These are phyloP conservation scores for Austrofundulus limnaeus DNA, from an alignment of 2,113 vertebrate species.

Conservation along the genomic window DNA sequence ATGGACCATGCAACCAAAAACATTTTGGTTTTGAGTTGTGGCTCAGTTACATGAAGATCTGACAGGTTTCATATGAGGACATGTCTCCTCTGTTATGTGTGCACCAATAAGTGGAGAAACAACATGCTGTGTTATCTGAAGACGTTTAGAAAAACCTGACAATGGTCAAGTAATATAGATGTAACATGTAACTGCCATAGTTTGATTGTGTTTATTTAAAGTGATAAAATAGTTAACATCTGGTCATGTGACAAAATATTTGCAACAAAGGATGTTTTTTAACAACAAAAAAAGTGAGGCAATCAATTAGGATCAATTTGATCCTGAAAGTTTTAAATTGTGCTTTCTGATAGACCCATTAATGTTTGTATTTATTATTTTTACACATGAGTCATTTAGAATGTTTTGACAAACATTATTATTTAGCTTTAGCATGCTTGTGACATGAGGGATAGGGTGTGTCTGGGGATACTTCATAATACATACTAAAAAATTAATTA, in stretches of 20 bases:
- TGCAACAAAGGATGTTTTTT: background rate
- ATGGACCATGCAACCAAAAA: background rate
- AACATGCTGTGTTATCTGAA: background rate
- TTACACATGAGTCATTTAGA: conserved; percentile 40
- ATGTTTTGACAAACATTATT: conserved; percentile 30
- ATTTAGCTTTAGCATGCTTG: conserved; percentile 61
- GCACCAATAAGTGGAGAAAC: conserved; percentile 11
- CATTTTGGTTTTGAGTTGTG: background rate
- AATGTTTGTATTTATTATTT: conserved; percentile 24
- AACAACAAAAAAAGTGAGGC: background rate
- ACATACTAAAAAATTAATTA: background rate
- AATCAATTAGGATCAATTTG: conserved; percentile 10
- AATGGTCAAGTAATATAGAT: background rate
- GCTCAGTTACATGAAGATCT: conserved; percentile 5
- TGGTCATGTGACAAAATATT: background rate
- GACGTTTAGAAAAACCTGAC: background rate
- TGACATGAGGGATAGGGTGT: background rate
- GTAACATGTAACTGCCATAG: background rate
- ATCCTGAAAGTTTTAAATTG: conserved; percentile 81
- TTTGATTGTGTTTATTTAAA: background rate
- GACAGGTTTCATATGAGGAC: conserved; percentile 7
- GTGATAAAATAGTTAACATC: background rate
- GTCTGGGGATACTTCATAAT: conserved; percentile 27
- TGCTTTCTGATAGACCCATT: conserved; percentile 73
- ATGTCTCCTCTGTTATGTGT: background rate